phyloP scores from a whole-genome alignment of 2,888 invertebrate genomes.

The Ichneumon xanthorius region DNA sequence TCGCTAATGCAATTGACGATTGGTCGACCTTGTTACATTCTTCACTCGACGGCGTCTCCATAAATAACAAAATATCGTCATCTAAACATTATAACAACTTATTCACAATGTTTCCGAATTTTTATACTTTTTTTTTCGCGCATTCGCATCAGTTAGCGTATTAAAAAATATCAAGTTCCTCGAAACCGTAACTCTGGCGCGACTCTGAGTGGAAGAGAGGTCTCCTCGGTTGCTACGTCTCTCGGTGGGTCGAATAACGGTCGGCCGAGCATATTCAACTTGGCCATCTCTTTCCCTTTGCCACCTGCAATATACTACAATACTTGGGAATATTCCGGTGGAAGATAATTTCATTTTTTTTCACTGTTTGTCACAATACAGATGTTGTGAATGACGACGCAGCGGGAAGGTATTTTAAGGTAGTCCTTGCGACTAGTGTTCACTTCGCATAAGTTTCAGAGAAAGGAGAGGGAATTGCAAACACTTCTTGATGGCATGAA shows the following conservation, averaged over 20 bases:
- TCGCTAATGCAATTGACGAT: background rate
- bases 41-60: no score
- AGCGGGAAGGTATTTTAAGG: no score
- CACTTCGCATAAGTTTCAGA: no score
- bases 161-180: background rate
- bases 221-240: conserved; percentile 68
- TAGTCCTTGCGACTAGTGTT: no score
- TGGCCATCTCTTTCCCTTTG: conserved; percentile 71
- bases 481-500: no score
- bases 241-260: conserved; percentile 83
- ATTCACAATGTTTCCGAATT: no score
- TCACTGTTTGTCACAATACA: background rate
- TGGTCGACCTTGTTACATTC: no score
- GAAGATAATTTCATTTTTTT: background rate
- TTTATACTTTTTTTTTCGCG: background rate
- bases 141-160: background rate
- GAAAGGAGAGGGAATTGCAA: no score
- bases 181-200: background rate
- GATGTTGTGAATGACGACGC: background rate
- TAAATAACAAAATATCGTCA: no score
- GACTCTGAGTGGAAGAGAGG: conserved; percentile 40
- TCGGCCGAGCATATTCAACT: conserved; percentile 75
- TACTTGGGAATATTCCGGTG: conserved; percentile 4
- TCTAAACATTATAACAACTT: no score
- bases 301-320: background rate